These are phyloP conservation scores for Melanaphis sacchari DNA, from an alignment of 1,140 invertebrate species.

Conservation along the genomic window DNA sequence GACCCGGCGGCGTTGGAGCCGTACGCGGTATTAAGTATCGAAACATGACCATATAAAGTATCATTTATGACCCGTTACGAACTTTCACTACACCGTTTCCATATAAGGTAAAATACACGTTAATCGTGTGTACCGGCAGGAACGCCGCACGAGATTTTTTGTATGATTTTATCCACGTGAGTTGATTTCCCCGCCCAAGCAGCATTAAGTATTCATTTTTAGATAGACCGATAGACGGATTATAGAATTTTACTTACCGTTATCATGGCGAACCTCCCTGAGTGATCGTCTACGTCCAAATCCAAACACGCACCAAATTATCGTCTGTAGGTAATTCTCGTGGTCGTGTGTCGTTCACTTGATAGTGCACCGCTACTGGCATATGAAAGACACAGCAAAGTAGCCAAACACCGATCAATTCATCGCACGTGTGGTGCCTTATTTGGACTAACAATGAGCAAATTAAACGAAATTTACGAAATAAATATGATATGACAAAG, in stretches of 20 bases:
- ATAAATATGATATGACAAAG: background rate
- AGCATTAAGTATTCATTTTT: background rate
- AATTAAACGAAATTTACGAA: too few relatives aligned
- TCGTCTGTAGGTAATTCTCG: background rate
- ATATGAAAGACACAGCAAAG: background rate
- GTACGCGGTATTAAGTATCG: background rate
- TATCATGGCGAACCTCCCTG: conserved; percentile 2
- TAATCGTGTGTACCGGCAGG: background rate
- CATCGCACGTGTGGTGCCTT: background rate
- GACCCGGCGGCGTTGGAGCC: background rate
- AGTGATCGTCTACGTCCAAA: background rate
- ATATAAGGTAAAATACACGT: background rate
- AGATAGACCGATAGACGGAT: background rate
- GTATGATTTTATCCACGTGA: background rate
- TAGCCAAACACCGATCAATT: background rate
- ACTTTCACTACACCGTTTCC: conserved; percentile 34
- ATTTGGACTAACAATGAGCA: background rate
- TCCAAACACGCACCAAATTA: background rate
- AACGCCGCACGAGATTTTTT: background rate
- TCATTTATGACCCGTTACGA: background rate
- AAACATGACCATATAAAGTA: conserved; percentile 38
- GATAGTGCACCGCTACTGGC: background rate
- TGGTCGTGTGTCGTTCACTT: background rate
- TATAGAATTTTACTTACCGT: conserved; percentile 22
- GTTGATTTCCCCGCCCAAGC: background rate